Evolutionary conservation across 2,797 vertebrate species (phyloP), one percentile per base, ranked within the genome.

Genomic region (Tokudaia muenninki): DNA sequence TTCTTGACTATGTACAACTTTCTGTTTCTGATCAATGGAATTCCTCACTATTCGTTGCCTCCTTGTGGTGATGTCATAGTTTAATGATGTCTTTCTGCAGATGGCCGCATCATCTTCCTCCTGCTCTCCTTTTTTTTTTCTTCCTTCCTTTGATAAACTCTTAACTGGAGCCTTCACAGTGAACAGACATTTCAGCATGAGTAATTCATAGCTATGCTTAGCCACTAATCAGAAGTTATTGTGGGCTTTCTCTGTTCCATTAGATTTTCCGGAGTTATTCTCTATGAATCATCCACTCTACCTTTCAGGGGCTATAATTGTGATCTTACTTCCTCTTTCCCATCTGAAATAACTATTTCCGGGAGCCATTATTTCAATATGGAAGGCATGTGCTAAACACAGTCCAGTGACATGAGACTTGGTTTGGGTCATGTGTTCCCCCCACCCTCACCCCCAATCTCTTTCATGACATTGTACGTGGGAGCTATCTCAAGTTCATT

Each of bases 231-330:
- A 90, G 83, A 94, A 90, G 50, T 77, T 55, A 67, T 3, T 87
- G 41, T 11, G 83, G 90, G n/a, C 22, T 95, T 90, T 81, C 87
- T 79, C 37, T 55, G 0, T 63, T 52, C 57, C 57, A 50, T 52
- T 82, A 55, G 75, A 41, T 89, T 84, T 67, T 75, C 87, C 81
- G 26, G 90, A 79, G 61, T 80, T 74, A 82, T 86, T 92, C 75
- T 10, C 81, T 29, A 74, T 87, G 92, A 86, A 26, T 92, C 90
- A 77, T 14, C 72, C 2, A 24, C 44, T 83, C 77, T 83, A 81
- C 79, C 86, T 95, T 93, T 93, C 75, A 84, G 96, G 89, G 63
- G 59, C 52, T 37, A 41, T 92, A 92, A 80, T 13, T 84, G 81
- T 65, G 63, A 67, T 65, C 91, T 61, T 86, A 44, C 63, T 90